Base-by-base conservation (phyloP, 2,113 vertebrate genomes). In the Sapayoa aenigma region DNA sequence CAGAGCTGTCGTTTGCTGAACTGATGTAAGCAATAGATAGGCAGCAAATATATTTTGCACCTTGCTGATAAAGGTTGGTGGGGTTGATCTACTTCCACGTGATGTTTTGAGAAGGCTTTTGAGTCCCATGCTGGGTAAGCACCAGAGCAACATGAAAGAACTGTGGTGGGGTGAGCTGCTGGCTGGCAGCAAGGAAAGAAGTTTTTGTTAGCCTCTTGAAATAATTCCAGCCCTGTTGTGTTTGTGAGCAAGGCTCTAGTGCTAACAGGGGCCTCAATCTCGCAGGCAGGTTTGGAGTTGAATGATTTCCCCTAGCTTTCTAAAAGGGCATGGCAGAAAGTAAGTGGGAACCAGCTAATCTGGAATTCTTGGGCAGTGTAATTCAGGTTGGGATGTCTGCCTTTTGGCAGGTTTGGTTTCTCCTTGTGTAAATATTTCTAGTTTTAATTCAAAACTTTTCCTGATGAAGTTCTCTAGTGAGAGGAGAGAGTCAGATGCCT, bases 21-120 rank as follows among this genome's bases (percentile, higher is more conserved):
- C 58, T 52, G 53, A 41, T 4, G 1, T 5, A 25, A 65, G 33
- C 0, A 5, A 4, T 17, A 49, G 23, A 15, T 35, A 17, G 30
- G 21, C 24, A 83, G 53, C 31, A 63, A 82, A 21, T 66, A 1
- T 1, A 5, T 33, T 76, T 65, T 56, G 53, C 2, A 9, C 21
- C 5, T 72, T 88, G 52, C 12, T 79, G 60, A 21, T 44, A 22
- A 12, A 68, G 10, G 15, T 49, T 41, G 60, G 12, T 37, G 46
- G 12, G 35, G 7, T 46, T 60, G 19, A 58, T 47, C 20, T 47
- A 47, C 14, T 7, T 92, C 46, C 33, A n/a, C 0, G 0, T 14
- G 15, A 6, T n/a, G 9, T n/a, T 79, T 68, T 14, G 21, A 71
- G 75, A 49, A 69, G 25, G 12, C 3, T 5, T 52, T 52, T 19